These are phyloP conservation scores for Nemoura dubitans DNA, from an alignment of 2,888 invertebrate species.

Conservation along the genomic window DNA sequence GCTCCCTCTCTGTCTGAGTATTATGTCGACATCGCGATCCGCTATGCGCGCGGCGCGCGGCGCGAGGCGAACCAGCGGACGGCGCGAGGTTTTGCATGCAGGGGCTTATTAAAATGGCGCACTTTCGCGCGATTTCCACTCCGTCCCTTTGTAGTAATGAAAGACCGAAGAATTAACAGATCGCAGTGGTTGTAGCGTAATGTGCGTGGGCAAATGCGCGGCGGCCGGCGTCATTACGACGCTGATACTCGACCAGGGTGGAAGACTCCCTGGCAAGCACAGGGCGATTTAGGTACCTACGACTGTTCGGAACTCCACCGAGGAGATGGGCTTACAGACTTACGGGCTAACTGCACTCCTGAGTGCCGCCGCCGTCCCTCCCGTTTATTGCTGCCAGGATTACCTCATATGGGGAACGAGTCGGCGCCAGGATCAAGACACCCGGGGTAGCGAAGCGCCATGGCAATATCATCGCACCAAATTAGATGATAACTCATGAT, in stretches of 20 bases:
- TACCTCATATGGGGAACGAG: conserved; percentile 5
- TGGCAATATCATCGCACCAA: background rate
- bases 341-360: conserved; percentile 29
- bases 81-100: background rate
- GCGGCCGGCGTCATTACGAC: background rate
- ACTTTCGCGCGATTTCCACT: background rate
- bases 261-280: background rate
- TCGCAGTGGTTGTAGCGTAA: background rate
- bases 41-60: too few species aligned
- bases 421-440: background rate
- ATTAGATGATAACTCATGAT: background rate
- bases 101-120: background rate
- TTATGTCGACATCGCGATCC: background rate
- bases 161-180: conserved; percentile 17
- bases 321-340: conserved; percentile 25
- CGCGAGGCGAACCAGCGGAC: too few species aligned
- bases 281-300: background rate
- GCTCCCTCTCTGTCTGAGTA: background rate
- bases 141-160: background rate
- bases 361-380: conserved; percentile 23
- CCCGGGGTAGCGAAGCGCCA: background rate
- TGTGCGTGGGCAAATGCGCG: background rate
- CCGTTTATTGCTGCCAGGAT: conserved; percentile 32
- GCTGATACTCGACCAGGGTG: background rate
- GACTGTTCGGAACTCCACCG: background rate